Conservation (phyloP, 2,113 vertebrate species). For the Poeciliopsis retropinna region DNA sequence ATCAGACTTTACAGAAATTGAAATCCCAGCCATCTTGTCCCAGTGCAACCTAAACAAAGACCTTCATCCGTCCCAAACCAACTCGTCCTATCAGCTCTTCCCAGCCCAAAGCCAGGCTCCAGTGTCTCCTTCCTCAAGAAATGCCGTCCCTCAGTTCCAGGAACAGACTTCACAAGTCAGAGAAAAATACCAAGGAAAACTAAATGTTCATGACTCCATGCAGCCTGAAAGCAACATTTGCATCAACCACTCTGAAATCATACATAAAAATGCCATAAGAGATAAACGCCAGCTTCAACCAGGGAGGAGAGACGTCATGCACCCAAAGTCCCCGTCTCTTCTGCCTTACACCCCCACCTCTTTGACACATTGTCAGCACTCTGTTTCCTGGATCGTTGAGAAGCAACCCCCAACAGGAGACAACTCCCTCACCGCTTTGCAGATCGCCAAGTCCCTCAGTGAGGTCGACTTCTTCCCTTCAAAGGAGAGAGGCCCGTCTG, state of each 20-base stretch:
- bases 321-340: conserved; percentile 46
- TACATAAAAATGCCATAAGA: conserved; percentile 56
- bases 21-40: conserved; percentile 77
- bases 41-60: conserved; percentile 61
- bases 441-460: conserved; percentile 80
- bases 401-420: conserved; percentile 69
- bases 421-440: conserved; percentile 82
- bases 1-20: conserved; percentile 84
- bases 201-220: conserved; percentile 54
- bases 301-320: conserved; percentile 52
- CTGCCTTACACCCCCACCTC: conserved; percentile 66
- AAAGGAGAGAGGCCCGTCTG: conserved; percentile 44
- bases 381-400: conserved; percentile 67
- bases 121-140: conserved; percentile 51
- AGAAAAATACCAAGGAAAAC: conserved; percentile 55
- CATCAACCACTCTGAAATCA: conserved; percentile 71
- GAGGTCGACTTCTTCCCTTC: conserved; percentile 73
- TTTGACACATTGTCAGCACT: conserved; percentile 27
- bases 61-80: conserved; percentile 48
- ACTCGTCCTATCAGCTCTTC: conserved; percentile 82
- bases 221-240: conserved; percentile 67
- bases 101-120: conserved; percentile 69
- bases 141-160: conserved; percentile 50
- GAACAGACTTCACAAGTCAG: conserved; percentile 61
- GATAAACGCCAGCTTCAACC: conserved; percentile 57